Evolutionary conservation across 2,797 vertebrate species (phyloP).

Genomic region (Lutra lutra): DNA sequence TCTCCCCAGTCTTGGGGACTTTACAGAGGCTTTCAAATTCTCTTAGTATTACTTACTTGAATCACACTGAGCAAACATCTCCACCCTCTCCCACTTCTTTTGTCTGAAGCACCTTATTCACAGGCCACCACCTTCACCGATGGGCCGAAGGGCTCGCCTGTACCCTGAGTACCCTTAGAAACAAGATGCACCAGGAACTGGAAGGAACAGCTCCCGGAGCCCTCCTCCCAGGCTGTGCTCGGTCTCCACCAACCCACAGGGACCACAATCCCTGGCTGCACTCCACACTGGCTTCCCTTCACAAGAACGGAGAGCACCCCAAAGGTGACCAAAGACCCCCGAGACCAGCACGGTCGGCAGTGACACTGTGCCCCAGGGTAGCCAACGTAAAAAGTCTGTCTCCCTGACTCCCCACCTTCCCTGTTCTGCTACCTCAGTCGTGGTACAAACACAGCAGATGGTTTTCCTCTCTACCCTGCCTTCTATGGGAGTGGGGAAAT

Average conservation of each 20-base stretch:
- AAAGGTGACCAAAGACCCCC: constrained; percentile 1
- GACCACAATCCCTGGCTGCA: neutral
- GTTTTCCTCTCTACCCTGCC: constrained; percentile 42
- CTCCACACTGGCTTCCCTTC: neutral
- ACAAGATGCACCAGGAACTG: constrained; percentile 76
- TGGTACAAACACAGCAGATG: constrained; percentile 32
- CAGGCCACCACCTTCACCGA: constrained; percentile 85
- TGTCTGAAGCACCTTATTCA: constrained; percentile 88
- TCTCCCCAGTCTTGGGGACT: constrained; percentile 75
- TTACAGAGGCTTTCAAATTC: constrained; percentile 85
- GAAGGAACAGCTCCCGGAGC: constrained; percentile 54
- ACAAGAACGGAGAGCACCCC: neutral
- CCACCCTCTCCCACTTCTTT: constrained; percentile 89
- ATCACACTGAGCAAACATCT: constrained; percentile 90
- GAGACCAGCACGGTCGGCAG: neutral
- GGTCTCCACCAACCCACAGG: neutral
- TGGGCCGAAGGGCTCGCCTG: constrained; percentile 82
- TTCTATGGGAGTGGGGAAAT: constrained; percentile 29
- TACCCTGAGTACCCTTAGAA: constrained; percentile 74
- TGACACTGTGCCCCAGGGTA: neutral
- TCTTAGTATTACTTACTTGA: constrained; percentile 85
- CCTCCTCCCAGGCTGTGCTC: neutral
- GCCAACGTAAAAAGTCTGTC: neutral
- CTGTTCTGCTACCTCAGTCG: constrained; percentile 6
- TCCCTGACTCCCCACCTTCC: constrained; percentile 42